Evolutionary conservation across 2,113 vertebrate species (phyloP).

Genomic region (Leuciscus idus): DNA sequence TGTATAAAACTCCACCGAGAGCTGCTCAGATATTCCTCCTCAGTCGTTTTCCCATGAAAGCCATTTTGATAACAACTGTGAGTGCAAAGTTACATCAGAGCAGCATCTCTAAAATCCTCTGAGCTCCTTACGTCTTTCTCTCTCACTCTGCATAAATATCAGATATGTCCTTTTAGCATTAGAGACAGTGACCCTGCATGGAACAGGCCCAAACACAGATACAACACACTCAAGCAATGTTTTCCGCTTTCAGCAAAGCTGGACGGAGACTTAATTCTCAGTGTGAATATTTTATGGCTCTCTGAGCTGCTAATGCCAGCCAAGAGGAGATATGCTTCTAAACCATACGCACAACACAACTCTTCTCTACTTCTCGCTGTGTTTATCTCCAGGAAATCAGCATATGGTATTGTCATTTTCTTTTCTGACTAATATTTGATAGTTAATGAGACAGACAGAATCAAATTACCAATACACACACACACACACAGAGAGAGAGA

Average conservation of each 20-base stretch:
- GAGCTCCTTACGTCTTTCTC: not conserved
- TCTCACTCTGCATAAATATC: constrained; percentile 5
- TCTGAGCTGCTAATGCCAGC: constrained; percentile 36
- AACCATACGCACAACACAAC: not conserved
- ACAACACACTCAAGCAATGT: not conserved
- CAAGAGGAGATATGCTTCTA: constrained; percentile 37
- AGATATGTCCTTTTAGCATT: constrained; percentile 18
- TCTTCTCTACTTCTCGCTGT: not conserved
- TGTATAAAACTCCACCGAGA: constrained; percentile 25
- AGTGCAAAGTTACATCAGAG: constrained; percentile 18
- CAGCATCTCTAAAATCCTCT: not conserved
- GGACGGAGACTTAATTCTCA: constrained; percentile 19
- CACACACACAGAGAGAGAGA: not conserved
- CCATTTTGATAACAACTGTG: constrained; percentile 28
- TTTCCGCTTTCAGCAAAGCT: constrained; percentile 25
- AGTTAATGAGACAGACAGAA: constrained; percentile 14
- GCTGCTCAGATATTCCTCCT: constrained; percentile 6
- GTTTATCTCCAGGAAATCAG: constrained; percentile 33
- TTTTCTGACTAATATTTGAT: not conserved
- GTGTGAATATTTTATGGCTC: constrained; percentile 32
- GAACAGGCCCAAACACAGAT: not conserved
- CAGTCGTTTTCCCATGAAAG: constrained; percentile 29
- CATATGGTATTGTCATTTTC: constrained; percentile 10
- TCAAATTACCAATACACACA: not conserved
- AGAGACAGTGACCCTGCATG: constrained; percentile 21